Conservation (phyloP, 2,797 vertebrate species). For the Parotocinclus haroldoi region DNA sequence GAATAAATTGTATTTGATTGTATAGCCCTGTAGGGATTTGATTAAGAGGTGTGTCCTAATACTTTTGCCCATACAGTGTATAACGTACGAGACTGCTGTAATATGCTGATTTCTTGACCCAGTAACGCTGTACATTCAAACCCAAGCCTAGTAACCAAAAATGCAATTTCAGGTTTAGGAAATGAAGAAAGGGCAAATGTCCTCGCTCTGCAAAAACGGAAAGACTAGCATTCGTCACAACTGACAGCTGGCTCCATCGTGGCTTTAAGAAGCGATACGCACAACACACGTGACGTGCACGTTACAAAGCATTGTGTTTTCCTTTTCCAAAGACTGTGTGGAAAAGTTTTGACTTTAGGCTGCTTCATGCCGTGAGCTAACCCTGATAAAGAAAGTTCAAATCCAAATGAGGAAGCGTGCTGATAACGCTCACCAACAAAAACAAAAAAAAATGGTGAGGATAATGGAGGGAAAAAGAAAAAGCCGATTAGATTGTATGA, state of each 20-base stretch:
- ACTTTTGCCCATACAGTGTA: too few relatives aligned
- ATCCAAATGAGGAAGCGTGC: slow-evolving; percentile 19
- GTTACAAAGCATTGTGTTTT: slow-evolving; percentile 27
- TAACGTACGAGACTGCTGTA: too few relatives aligned
- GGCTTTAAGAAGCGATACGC: slow-evolving; percentile 42
- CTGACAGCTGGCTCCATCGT: slow-evolving; percentile 45
- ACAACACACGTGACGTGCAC: slow-evolving; percentile 32
- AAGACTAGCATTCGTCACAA: slow-evolving; percentile 52
- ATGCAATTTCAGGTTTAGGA: not conserved
- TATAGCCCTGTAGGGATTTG: too few relatives aligned
- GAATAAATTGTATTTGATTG: too few relatives aligned
- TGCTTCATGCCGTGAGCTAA: not conserved
- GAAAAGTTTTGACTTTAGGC: slow-evolving; percentile 11
- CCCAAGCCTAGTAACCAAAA: too few relatives aligned
- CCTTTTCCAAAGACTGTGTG: slow-evolving; percentile 6
- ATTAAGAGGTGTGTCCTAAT: too few relatives aligned
- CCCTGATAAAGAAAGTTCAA: slow-evolving; percentile 24
- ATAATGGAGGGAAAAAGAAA: not conserved
- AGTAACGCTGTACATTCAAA: too few relatives aligned
- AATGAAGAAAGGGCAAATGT: slow-evolving; percentile 52
- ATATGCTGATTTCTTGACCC: too few relatives aligned
- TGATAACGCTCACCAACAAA: slow-evolving; percentile 34
- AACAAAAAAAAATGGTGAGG: slow-evolving; percentile 26
- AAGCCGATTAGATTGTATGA: too few relatives aligned
- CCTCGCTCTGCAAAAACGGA: slow-evolving; percentile 54